These are phyloP conservation scores for Parus major DNA, from an alignment of 2,113 vertebrate species.

Conservation along the genomic window DNA sequence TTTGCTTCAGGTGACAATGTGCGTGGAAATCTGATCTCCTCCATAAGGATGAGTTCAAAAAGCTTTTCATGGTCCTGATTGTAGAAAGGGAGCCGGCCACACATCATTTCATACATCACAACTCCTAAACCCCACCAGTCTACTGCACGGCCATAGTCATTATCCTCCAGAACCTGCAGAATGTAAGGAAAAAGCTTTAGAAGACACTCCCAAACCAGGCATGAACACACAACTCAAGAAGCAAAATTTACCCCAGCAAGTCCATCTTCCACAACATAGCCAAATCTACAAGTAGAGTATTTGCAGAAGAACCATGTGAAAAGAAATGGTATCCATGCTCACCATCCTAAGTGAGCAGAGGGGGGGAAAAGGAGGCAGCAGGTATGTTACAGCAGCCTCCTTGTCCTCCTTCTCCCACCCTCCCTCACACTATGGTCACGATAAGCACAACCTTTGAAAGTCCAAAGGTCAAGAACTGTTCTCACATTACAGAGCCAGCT, in stretches of 20 bases:
- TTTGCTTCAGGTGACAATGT: slow-evolving; percentile 82
- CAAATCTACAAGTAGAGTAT: background rate
- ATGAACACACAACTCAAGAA: background rate
- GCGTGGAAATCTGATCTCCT: slow-evolving; percentile 83
- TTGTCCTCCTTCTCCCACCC: background rate
- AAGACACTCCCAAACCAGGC: background rate
- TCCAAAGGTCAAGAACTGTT: slow-evolving; percentile 1
- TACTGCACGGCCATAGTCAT: slow-evolving; percentile 82
- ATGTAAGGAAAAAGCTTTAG: background rate
- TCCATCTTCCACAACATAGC: background rate
- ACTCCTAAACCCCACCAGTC: slow-evolving; percentile 86
- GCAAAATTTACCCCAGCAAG: background rate
- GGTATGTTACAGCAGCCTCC: background rate
- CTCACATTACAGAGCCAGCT: slow-evolving; percentile 36
- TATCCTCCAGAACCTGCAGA: slow-evolving; percentile 82
- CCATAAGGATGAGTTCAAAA: slow-evolving; percentile 85
- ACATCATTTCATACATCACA: slow-evolving; percentile 87
- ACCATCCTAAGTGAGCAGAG: background rate
- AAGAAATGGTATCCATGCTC: background rate
- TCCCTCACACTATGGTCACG: background rate
- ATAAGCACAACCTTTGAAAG: background rate
- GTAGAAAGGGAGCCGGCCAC: slow-evolving; percentile 84
- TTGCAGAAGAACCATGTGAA: background rate
- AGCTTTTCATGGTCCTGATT: slow-evolving; percentile 85
- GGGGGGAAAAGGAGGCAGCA: background rate